Evolutionary conservation across 2,797 vertebrate species (phyloP), one percentile per base, ranked within the genome.

Genomic region (Eulemur rubriventer): DNA sequence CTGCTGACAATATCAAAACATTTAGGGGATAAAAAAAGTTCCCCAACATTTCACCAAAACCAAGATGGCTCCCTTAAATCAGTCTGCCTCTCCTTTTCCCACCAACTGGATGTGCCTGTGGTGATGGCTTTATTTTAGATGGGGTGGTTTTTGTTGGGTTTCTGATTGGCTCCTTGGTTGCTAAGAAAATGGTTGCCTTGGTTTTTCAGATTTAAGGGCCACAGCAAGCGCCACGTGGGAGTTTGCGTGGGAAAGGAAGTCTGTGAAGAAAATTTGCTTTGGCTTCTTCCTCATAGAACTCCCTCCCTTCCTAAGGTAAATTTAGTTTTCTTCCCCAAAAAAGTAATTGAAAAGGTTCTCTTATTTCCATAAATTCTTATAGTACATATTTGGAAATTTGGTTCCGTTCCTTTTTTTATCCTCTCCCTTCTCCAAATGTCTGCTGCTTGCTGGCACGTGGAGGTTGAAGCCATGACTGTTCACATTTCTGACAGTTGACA

Each of bases 171-270:
- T 98, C 93, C 35, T 85, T 75, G 97, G 98, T 98, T 98, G 98
- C 98, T 98, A 98, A 92, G 98, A 98, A 72, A 97, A 98, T 65
- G 97, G 98, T 98, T 98, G 98, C 98, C 98, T 98, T 98, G 98
- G 98, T 98, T 98, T 98, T 98, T 96, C 96, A 50, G 98, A 98
- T 97, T 97, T 97, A 97, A 96, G 97, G 97, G 89, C 94, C 97
- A 3, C 84, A 91, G 98, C 92, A 38, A 98, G 70, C 80, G 94
- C 95, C 98, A 96, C 2, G 98, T 98, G 50, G 98, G 98, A 96
- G 98, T 97, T 24, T 98, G 98, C 43, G 97, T 96, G 98, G 98
- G 98, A 98, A 98, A 98, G 98, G 97, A 97, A 97, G 98, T 97
- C 97, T 89, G 98, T 97, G 96, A 98, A 97, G 97, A 97, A 98